Base-by-base conservation (phyloP, 2,797 vertebrate species). In the Artibeus jamaicensis region DNA sequence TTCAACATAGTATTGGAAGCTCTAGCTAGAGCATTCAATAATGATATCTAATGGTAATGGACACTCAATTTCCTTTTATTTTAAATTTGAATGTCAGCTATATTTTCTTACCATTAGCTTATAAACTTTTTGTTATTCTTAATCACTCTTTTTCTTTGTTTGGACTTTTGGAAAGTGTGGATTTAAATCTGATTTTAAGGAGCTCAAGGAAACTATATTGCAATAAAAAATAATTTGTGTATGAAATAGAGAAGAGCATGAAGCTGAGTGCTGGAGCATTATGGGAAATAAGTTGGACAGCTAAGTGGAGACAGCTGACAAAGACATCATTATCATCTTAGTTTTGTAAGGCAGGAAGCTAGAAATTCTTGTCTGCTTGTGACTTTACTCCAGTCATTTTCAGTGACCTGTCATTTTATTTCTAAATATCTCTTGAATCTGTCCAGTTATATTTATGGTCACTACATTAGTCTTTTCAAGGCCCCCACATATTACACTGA, bases 151-250 rank as follows among this genome's bases (percentile, higher is more conserved):
- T 55, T 85, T 44, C 18, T 68, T 83, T 90, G 37, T 29, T 82
- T 73, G 67, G 62, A 67, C 62, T 26, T 86, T 67, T 79, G 32
- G 9, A 71, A 87, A 62, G 11, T 59, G 3, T 68, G 19, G 0
- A 65, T 91, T 96, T 68, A 83, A 91, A 83, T 91, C 3, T 95
- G 32, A 93, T 65, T 81, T 93, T 65, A 59, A 57, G 10, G 19
- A 50, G 21, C 14, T 82, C 14, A 59, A 65, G 70, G 48, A 14
- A 92, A 81, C 76, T 34, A 26, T 16, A 44, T 59, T 82, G 32
- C 39, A 71, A 71, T 42, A 26, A 73, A 18, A 7, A 70, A 67
- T 55, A 48, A 67, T 77, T 84, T 91, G 50, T 37, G 14, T 50
- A 32, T 9, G 21, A 82, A 84, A 62, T 59, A 9, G 19, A 34